These are phyloP conservation scores for Metopia argyrocephala DNA, from an alignment of 2,888 invertebrate species.

Conservation along the genomic window DNA sequence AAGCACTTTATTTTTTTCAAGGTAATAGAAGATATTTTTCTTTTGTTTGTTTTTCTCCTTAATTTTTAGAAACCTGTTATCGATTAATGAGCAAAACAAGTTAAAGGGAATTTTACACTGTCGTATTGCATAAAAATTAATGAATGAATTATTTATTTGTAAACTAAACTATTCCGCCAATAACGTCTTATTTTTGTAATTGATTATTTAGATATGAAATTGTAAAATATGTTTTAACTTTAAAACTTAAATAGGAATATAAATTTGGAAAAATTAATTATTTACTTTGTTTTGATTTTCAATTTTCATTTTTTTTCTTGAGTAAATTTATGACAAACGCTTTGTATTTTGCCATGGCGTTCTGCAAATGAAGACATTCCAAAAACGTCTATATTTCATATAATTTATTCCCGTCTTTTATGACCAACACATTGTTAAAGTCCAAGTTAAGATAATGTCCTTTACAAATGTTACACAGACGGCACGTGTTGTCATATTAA, in stretches of 20 bases:
- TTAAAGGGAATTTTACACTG: too few species aligned
- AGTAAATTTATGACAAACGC: neutral
- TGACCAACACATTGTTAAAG: neutral
- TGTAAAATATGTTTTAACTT: too few species aligned
- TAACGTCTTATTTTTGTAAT: too few species aligned
- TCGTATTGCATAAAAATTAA: neutral
- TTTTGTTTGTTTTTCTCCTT: neutral
- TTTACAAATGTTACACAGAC: constrained; percentile 24
- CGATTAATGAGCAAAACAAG: neutral
- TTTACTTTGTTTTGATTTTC: neutral
- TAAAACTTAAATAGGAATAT: neutral
- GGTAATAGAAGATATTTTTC: neutral
- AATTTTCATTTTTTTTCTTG: neutral
- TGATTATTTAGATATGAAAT: too few species aligned
- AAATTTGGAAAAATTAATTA: too few species aligned
- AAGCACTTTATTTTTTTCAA: neutral
- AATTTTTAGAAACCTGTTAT: neutral
- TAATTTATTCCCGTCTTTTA: constrained; percentile 3
- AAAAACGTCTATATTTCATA: neutral
- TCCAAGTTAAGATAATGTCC: constrained; percentile 1
- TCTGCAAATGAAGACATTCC: neutral
- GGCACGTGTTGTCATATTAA: constrained; percentile 5
- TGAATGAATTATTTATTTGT: neutral
- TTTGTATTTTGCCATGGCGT: too few species aligned
- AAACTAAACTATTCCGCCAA: neutral